A percentile compares a stretch with the other conserved stretches of the same genome.
Evolutionary conservation across 2,113 vertebrate genomes (phyloP).

Genomic region (Syrmaticus mikado): DNA sequence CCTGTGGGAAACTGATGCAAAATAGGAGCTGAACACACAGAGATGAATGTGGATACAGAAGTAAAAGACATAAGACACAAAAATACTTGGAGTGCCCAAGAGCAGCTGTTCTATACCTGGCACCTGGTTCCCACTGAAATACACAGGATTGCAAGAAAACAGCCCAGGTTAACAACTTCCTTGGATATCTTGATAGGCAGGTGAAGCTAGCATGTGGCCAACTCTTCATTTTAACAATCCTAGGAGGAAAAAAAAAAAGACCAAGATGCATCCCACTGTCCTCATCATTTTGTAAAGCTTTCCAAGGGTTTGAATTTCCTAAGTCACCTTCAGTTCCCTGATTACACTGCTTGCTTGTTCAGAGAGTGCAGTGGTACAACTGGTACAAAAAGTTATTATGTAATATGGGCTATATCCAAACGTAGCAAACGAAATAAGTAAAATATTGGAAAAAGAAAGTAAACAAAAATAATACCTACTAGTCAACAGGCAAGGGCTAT

Average conservation of each 20-base stretch:
- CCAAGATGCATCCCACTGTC: background rate
- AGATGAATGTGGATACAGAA: background rate
- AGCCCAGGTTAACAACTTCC: background rate
- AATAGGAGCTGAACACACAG: background rate
- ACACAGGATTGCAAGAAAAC: background rate
- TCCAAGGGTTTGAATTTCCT: constrained; percentile 9
- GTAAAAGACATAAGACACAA: background rate
- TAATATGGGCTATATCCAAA: background rate
- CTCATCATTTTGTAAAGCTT: background rate
- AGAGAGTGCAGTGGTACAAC: background rate
- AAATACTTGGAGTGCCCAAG: accelerated
- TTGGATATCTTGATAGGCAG: background rate
- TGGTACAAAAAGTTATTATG: background rate
- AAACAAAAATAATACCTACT: background rate
- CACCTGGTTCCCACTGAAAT: background rate
- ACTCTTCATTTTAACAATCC: background rate
- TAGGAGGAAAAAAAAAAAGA: background rate
- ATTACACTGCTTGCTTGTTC: background rate
- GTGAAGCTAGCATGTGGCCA: background rate
- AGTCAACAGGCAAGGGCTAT: background rate
- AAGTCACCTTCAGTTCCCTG: constrained; percentile 11
- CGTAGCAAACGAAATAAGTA: background rate
- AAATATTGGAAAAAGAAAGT: background rate
- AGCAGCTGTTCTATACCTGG: background rate
- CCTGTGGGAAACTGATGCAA: background rate